Evolutionary conservation across 1,140 invertebrate genomes (phyloP).

Genomic region (Diachasmimorpha longicaudata): DNA sequence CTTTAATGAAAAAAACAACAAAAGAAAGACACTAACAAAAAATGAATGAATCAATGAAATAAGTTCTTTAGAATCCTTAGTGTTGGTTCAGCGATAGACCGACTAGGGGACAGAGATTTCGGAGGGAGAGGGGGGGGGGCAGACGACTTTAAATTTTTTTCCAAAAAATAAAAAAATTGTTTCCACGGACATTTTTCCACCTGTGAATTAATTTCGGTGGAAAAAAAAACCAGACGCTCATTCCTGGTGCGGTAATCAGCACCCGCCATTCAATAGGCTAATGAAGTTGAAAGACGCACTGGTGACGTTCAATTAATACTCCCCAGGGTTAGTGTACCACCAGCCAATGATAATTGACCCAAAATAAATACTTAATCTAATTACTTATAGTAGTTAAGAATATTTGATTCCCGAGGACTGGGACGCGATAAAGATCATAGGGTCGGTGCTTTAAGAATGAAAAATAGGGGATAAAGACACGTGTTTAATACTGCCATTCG

Average conservation of each 20-base stretch:
- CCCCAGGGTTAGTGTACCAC: too few species aligned
- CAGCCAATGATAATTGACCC: too few species aligned
- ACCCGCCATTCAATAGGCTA: too few species aligned
- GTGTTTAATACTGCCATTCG: conserved; percentile 55
- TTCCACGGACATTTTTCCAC: too few species aligned
- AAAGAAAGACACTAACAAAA: conserved; percentile 16
- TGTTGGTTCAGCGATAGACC: conserved; percentile 1
- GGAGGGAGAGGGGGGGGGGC: neutral
- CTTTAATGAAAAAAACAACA: conserved; percentile 29
- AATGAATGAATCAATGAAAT: neutral
- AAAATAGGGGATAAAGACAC: conserved; percentile 22
- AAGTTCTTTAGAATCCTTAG: conserved; percentile 21
- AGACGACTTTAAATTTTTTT: conserved; percentile 7
- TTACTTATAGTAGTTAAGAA: neutral
- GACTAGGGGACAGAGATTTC: neutral
- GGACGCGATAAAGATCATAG: neutral
- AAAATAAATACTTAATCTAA: too few species aligned
- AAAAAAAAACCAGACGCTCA: too few species aligned
- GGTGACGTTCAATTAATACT: too few species aligned
- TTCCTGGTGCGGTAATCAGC: too few species aligned
- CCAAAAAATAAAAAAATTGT: too few species aligned
- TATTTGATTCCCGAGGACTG: neutral
- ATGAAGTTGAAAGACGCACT: too few species aligned
- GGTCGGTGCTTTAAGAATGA: too few species aligned
- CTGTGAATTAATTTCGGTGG: too few species aligned